Conservation (phyloP, 2,113 vertebrate genomes). For the Pavo muticus region DNA sequence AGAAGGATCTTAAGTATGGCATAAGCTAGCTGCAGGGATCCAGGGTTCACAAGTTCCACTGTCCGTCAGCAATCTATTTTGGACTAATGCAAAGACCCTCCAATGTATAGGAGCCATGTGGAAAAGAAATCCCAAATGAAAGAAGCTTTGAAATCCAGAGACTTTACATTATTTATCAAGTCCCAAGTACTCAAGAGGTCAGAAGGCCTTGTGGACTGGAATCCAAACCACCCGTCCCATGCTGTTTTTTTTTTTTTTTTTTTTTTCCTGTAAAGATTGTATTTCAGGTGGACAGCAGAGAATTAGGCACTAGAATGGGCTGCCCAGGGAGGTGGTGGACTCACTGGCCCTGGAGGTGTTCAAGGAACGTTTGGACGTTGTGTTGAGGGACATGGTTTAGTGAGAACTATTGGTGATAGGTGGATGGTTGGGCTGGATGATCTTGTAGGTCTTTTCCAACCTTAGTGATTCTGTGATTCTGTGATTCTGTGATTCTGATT, state of each 20-base stretch:
- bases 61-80: background rate
- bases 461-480: too few relatives aligned
- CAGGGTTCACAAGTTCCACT: background rate
- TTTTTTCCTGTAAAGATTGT: background rate
- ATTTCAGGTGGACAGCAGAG: background rate
- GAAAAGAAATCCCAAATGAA: background rate
- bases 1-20: background rate
- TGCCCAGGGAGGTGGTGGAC: too few relatives aligned
- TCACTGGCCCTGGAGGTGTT: too few relatives aligned
- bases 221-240: background rate
- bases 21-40: background rate
- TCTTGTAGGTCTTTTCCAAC: too few relatives aligned
- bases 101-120: background rate
- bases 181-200: background rate
- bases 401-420: too few relatives aligned
- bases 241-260: too few relatives aligned
- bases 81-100: background rate
- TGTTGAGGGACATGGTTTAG: too few relatives aligned
- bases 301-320: background rate
- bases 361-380: too few relatives aligned
- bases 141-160: background rate
- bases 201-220: background rate
- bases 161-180: background rate
- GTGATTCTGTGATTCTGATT: too few relatives aligned
- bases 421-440: too few relatives aligned